Evolutionary conservation across 2,113 vertebrate species (phyloP).

Genomic region (Calyptommatus sinebrachiatus): DNA sequence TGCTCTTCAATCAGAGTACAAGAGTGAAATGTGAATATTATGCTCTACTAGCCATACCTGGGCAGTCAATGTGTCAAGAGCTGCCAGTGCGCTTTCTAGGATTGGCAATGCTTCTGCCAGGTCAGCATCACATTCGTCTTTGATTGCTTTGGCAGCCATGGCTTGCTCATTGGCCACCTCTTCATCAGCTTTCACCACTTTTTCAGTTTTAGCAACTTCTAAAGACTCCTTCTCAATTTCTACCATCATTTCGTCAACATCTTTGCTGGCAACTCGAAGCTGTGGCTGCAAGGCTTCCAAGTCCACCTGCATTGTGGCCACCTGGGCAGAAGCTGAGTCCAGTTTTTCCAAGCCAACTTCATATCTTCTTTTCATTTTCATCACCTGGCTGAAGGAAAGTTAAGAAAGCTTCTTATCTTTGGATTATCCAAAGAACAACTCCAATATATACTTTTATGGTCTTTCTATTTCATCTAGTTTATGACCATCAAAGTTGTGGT

Average conservation of each 20-base stretch:
- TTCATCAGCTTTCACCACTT: constrained; percentile 86
- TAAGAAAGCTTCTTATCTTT: neutral
- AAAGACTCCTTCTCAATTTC: constrained; percentile 84
- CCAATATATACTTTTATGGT: neutral
- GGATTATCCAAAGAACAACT: neutral
- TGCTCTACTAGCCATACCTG: constrained; percentile 68
- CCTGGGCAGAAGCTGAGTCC: constrained; percentile 82
- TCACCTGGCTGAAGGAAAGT: constrained; percentile 77
- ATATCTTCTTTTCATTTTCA: constrained; percentile 83
- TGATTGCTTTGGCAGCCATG: constrained; percentile 87
- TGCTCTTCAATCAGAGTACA: neutral
- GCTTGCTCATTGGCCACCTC: constrained; percentile 83
- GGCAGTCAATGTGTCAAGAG: constrained; percentile 83
- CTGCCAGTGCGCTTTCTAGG: constrained; percentile 80
- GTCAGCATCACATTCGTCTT: constrained; percentile 89
- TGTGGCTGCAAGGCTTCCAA: constrained; percentile 87
- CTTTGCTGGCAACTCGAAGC: constrained; percentile 79
- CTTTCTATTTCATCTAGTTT: neutral
- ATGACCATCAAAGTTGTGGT: neutral
- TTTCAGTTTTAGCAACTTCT: constrained; percentile 86
- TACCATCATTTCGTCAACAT: constrained; percentile 86
- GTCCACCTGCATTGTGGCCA: constrained; percentile 83
- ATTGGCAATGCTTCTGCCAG: constrained; percentile 83
- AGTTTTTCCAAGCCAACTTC: constrained; percentile 88
- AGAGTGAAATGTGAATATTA: too few species aligned